phyloP scores from a whole-genome alignment of 2,113 vertebrate species.

The Ursus arctos region DNA sequence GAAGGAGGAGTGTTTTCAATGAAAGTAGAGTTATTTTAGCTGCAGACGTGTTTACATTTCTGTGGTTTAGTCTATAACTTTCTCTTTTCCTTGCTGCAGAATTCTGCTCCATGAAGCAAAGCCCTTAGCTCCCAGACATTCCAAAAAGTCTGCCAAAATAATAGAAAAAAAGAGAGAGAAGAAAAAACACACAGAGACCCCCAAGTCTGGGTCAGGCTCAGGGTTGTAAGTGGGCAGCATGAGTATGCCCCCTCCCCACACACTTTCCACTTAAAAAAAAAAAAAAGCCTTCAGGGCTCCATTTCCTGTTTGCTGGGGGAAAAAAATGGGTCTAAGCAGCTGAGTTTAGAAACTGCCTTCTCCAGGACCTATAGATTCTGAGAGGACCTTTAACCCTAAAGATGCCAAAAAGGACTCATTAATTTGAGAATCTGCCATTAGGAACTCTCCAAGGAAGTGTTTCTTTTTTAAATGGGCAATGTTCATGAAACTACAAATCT shows the following conservation, averaged over 20 bases:
- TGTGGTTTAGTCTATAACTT: conserved; percentile 98
- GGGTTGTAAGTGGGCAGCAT: conserved; percentile 82
- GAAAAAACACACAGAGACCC: conserved; percentile 89
- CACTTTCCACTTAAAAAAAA: conserved; percentile 80
- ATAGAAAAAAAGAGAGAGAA: conserved; percentile 76
- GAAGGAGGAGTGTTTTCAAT: conserved; percentile 94
- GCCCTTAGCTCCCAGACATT: conserved; percentile 96
- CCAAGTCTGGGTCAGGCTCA: conserved; percentile 90
- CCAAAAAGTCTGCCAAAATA: conserved; percentile 96
- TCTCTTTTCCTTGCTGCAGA: conserved; percentile 94
- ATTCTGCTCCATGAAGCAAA: conserved; percentile 93
- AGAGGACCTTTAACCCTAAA: conserved; percentile 85
- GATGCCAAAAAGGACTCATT: conserved; percentile 38
- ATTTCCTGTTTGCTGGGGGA: conserved; percentile 89
- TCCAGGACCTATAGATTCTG: conserved; percentile 79
- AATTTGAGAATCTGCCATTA: background rate
- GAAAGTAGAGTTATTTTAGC: conserved; percentile 96
- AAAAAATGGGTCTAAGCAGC: conserved; percentile 82
- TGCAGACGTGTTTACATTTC: conserved; percentile 98
- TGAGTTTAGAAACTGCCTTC: conserved; percentile 83
- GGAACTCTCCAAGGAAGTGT: background rate
- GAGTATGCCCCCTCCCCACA: conserved; percentile 78
- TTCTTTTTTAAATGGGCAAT: background rate
- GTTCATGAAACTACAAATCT: background rate
- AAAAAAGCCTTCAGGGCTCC: conserved; percentile 82